phyloP scores from a whole-genome alignment of 2,888 invertebrate genomes.

The Drosophila peninsularis region DNA sequence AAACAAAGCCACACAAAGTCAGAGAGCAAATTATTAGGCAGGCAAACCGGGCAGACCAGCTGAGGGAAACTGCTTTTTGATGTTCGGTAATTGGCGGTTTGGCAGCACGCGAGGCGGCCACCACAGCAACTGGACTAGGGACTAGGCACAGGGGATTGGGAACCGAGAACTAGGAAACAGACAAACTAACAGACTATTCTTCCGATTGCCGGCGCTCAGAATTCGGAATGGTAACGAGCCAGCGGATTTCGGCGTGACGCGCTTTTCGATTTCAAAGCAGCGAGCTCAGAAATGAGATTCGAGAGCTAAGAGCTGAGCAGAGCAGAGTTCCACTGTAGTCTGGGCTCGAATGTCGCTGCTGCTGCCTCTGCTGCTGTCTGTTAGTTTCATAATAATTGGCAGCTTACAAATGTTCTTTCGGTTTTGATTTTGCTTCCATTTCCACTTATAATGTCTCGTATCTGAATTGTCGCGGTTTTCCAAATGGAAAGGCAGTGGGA shows the following conservation, averaged over 20 bases:
- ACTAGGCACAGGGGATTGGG: slow-evolving; percentile 13
- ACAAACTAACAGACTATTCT: slow-evolving; percentile 45
- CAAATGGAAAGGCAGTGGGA: slow-evolving; percentile 6
- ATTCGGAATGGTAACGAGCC: slow-evolving; percentile 71
- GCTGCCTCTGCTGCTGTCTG: slow-evolving; percentile 37
- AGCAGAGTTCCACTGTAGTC: slow-evolving; percentile 6
- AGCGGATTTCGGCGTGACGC: slow-evolving; percentile 74
- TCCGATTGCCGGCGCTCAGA: slow-evolving; percentile 51
- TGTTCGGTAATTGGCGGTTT: slow-evolving; percentile 80
- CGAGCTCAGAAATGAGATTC: slow-evolving; percentile 11
- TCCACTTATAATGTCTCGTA: slow-evolving; percentile 40
- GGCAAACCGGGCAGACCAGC: slow-evolving; percentile 51
- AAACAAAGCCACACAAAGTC: slow-evolving; percentile 74
- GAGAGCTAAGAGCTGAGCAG: slow-evolving; percentile 2
- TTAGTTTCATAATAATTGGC: slow-evolving; percentile 75
- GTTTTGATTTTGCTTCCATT: slow-evolving; percentile 65
- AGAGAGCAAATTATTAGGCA: slow-evolving; percentile 71
- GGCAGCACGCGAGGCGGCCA: slow-evolving; percentile 75
- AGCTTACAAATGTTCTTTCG: slow-evolving; percentile 75
- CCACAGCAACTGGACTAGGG: slow-evolving; percentile 33
- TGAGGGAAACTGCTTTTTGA: slow-evolving; percentile 76
- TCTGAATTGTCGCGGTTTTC: slow-evolving; percentile 53
- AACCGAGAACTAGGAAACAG: not conserved
- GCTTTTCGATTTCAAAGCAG: slow-evolving; percentile 59
- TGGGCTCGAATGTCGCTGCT: slow-evolving; percentile 61